Evolutionary conservation across 64 coral and sea anemone species (phyloP), one percentile per base, ranked within the genome.

Genomic region (Montipora efflorescens): DNA sequence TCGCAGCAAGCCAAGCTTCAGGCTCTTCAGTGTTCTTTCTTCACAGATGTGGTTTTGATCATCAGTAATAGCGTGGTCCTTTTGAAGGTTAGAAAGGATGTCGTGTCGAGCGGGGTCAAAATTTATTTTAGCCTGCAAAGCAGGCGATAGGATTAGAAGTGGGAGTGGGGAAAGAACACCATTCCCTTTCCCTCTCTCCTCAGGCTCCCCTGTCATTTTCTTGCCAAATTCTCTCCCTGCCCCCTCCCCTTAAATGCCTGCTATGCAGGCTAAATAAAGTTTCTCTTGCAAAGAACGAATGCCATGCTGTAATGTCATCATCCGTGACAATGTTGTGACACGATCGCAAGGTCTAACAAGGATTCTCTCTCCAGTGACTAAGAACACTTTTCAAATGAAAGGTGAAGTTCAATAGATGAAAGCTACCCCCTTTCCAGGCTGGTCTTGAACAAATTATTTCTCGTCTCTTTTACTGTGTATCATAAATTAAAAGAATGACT

Each of bases 341-440:
- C 20, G 68, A 72, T 25, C 11, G 87, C 71, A 53, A 77, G 70
- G 74, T 89, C 71, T 49, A 89, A 59, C 81, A 84, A 55, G 2
- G 81, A 84, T 44, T 84, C 4, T 48, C 87, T 50, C 75, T 78
- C 70, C 5, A 59, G 28, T 36, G 49, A 47, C 55, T 89, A 78
- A 51, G 64, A 66, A 55, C 87, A 89, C 69, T 58, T 59, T 46
- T 78, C 47, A 59, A 89, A 48, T 22, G 87, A 89, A 76, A 89
- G 48, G 74, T 89, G 74, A 2, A 48, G n/a, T 18, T 78, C 87
- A 22, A 89, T 52, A 78, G 59, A 64, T 64, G 59, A 64, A 64
- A 13, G n/a, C n/a, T n/a, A n/a, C n/a, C n/a, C n/a, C n/a, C n/a
- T n/a, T n/a, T n/a, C n/a, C n/a, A n/a, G n/a, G n/a, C 22, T 23